These are phyloP conservation scores for Ibycter americanus DNA, from an alignment of 2,797 vertebrate species.

Conservation along the genomic window DNA sequence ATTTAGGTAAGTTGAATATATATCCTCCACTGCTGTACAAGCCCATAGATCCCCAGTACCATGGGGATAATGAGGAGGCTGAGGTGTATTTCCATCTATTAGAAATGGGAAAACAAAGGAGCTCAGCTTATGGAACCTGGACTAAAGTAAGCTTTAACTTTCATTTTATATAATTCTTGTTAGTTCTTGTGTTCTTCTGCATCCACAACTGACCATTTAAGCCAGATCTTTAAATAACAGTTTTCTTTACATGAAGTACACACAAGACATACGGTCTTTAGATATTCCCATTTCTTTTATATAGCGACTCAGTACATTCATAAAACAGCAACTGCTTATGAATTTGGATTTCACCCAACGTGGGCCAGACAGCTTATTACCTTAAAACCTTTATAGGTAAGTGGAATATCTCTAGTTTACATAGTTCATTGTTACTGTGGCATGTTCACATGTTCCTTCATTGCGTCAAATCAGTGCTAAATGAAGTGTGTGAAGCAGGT, in stretches of 20 bases:
- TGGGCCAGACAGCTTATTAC: background rate
- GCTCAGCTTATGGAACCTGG: background rate
- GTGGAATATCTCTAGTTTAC: background rate
- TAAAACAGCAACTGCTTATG: background rate
- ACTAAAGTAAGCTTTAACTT: background rate
- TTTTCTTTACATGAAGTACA: background rate
- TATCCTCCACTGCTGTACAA: constrained; percentile 64
- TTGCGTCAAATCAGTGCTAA: background rate
- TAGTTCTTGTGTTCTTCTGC: background rate
- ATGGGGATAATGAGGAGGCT: background rate
- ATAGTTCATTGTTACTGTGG: background rate
- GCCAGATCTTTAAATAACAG: background rate
- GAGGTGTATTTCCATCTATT: constrained; percentile 62
- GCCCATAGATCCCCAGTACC: constrained; percentile 69
- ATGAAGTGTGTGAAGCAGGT: background rate
- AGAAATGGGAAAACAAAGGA: background rate
- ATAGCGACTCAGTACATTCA: background rate
- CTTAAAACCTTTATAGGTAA: background rate
- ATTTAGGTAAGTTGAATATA: constrained; percentile 64
- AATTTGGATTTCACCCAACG: background rate
- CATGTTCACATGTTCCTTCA: background rate
- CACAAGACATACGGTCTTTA: fast-evolving
- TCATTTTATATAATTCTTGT: background rate
- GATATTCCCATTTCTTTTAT: background rate
- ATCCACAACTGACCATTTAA: background rate